These are phyloP conservation scores for Dasypus novemcinctus DNA, from an alignment of 2,113 vertebrate species.

Conservation along the genomic window DNA sequence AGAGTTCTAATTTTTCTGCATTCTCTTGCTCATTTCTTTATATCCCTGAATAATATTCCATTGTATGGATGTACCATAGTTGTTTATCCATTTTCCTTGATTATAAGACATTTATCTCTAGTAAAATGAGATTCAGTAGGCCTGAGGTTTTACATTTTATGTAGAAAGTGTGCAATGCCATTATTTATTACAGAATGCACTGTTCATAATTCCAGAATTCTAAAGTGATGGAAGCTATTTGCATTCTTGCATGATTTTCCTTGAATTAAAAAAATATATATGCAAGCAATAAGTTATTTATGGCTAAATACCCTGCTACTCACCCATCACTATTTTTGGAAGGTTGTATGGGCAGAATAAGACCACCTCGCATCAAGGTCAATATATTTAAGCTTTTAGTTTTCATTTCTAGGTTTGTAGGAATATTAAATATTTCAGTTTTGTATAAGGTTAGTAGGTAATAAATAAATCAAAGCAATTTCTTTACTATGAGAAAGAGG, in stretches of 20 bases:
- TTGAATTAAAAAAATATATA: not conserved
- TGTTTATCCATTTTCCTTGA: not conserved
- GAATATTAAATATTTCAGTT: conserved; percentile 68
- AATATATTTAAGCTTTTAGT: conserved; percentile 77
- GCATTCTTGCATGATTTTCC: not conserved
- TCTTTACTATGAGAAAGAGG: conserved; percentile 81
- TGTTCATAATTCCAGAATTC: not conserved
- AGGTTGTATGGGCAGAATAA: not conserved
- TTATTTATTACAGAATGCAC: not conserved
- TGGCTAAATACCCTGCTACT: not conserved
- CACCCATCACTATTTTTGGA: not conserved
- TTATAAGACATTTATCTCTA: not conserved
- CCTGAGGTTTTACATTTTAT: not conserved
- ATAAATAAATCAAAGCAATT: conserved; percentile 86
- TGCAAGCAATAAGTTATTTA: not conserved
- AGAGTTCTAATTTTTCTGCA: no score
- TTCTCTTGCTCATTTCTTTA: no score
- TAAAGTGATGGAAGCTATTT: not conserved
- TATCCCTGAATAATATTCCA: no score
- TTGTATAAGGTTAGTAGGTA: conserved; percentile 83
- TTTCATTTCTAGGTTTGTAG: conserved; percentile 68
- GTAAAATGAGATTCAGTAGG: not conserved
- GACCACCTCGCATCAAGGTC: conserved; percentile 64
- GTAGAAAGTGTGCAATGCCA: not conserved
- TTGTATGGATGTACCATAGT: no score